Evolutionary conservation across 2,888 invertebrate species (phyloP), one percentile per base, ranked within the genome.

Genomic region (Apamea monoglypha): DNA sequence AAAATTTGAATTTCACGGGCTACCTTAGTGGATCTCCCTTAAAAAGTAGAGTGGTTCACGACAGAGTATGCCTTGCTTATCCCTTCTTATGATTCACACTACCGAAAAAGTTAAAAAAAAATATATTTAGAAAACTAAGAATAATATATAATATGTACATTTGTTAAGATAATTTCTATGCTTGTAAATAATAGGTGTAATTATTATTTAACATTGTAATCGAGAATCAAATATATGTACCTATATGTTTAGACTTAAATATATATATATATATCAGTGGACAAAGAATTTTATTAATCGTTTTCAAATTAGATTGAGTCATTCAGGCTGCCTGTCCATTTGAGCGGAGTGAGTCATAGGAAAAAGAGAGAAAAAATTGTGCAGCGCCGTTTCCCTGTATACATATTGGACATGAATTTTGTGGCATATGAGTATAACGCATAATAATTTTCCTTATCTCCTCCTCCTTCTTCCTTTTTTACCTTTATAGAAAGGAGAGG

Each of bases 121-220:
- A 12, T 16, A 81, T n/a, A 56, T 53, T 1, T 76, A 76, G 67
- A 29, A 63, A 72, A 56, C 1, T 82, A 70, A 82, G 66, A 73
- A 56, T 69, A 50, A 68, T 81, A 71, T 81, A 82, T 78, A 78
- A 16, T 61, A 47, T 86, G 83, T 84, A 86, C 32, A 86, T 83
- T 86, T 67, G 21, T 73, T 75, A 74, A 74, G 12, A 53, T 67
- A 61, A 72, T 83, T 81, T 76, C 50, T 69, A 74, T 72, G 76
- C 76, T 85, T 86, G 87, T 87, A 87, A 87, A 87, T 89, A 89
- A 80, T 80, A 84, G 68, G 59, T 74, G 69, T 61, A 69, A 79
- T 76, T 64, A 67, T 75, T 73, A 40, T 78, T 80, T 47, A 53
- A 47, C 53, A 76, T 36, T 69, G 40, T 77, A 76, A 81, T 74